phyloP scores from a whole-genome alignment of 2,113 vertebrate species.

The Gymnorhina tibicen region DNA sequence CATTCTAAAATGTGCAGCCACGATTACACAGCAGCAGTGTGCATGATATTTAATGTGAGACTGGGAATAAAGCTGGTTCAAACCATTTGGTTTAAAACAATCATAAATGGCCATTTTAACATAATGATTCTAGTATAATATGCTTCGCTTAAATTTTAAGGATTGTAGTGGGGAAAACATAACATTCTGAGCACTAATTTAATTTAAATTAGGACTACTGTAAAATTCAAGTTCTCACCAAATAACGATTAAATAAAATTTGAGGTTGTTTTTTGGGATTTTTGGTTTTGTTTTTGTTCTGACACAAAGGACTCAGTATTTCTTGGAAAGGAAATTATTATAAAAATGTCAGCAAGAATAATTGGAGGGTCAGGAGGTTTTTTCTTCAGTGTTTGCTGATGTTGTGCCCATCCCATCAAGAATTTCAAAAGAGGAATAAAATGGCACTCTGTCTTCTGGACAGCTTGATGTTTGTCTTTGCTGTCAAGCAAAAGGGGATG shows the following conservation, averaged over 20 bases:
- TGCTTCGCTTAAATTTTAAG: not conserved
- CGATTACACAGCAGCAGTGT: not conserved
- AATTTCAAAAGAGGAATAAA: constrained; percentile 60
- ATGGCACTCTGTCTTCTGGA: constrained; percentile 54
- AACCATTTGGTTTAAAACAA: constrained; percentile 13
- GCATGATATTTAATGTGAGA: not conserved
- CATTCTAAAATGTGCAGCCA: constrained; percentile 8
- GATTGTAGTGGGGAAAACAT: constrained; percentile 1
- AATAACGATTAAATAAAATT: not conserved
- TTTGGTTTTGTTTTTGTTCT: not conserved
- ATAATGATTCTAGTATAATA: not conserved
- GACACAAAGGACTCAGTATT: not conserved
- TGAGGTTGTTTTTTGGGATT: not conserved
- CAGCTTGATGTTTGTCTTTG: constrained; percentile 64
- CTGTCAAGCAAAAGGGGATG: constrained; percentile 50
- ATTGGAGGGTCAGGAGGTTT: constrained; percentile 15
- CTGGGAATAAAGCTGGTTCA: constrained; percentile 15
- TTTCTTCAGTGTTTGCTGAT: constrained; percentile 39
- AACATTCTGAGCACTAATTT: not conserved
- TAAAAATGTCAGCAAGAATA: constrained; percentile 45
- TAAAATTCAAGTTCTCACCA: not conserved
- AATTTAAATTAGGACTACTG: not conserved
- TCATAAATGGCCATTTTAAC: not conserved
- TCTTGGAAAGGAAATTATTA: constrained; percentile 14
- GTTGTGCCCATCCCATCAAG: constrained; percentile 39